These are phyloP conservation scores for Homarus gammarus DNA, from an alignment of 2,888 invertebrate genomes.

Conservation along the genomic window DNA sequence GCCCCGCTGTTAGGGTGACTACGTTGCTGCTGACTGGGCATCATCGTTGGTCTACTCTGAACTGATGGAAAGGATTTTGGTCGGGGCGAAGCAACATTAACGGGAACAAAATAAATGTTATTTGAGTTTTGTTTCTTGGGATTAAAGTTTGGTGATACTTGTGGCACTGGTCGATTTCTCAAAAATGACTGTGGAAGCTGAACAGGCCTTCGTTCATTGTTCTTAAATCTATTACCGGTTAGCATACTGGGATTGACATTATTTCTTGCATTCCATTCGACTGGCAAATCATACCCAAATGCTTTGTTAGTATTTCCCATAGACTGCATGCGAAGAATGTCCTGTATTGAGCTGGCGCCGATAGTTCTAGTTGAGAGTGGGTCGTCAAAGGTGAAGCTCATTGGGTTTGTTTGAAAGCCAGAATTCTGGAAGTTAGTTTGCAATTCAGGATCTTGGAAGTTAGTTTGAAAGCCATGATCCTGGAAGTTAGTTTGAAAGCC, in stretches of 20 bases:
- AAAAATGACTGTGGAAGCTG: background rate
- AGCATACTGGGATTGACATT: conserved; percentile 7
- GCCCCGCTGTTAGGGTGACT: background rate
- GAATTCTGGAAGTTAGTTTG: no score
- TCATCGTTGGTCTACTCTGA: background rate
- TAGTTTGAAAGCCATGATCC: no score
- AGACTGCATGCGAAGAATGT: conserved; percentile 56
- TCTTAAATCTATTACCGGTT: background rate
- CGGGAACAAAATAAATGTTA: conserved; percentile 48
- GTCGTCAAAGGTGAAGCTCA: background rate
- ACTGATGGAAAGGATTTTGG: background rate
- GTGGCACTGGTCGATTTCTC: conserved; percentile 30
- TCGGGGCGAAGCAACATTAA: conserved; percentile 7
- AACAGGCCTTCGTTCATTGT: conserved; percentile 7
- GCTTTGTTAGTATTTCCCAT: conserved; percentile 42
- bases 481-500: no score
- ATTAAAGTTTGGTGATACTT: conserved; percentile 8
- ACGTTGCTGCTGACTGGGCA: background rate
- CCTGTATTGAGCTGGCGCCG: conserved; percentile 34
- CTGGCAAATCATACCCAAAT: conserved; percentile 9
- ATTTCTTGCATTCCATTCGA: conserved; percentile 10
- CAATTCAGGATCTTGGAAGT: no score
- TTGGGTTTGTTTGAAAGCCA: no score
- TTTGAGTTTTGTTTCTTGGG: conserved; percentile 10
- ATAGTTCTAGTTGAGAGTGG: background rate